These are phyloP conservation scores for Archips xylosteana DNA, from an alignment of 2,888 invertebrate species.

Conservation along the genomic window DNA sequence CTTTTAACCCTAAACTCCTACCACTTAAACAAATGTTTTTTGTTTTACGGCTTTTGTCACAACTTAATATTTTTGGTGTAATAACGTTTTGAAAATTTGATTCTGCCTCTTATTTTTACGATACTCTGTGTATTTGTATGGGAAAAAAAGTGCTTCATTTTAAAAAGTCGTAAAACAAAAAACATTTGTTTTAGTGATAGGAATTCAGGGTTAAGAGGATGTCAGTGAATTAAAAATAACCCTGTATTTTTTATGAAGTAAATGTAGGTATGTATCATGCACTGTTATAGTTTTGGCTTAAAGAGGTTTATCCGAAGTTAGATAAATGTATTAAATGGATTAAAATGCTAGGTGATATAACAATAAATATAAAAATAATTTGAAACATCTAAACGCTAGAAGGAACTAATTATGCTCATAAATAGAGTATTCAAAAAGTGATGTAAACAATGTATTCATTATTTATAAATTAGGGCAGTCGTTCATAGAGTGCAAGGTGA, in stretches of 20 bases:
- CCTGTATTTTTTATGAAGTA: not conserved
- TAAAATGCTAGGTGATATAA: constrained; percentile 3
- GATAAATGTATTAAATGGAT: not conserved
- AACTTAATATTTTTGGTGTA: too few relatives aligned
- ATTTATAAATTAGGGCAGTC: constrained; percentile 46
- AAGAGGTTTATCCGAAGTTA: not conserved
- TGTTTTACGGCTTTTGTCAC: too few relatives aligned
- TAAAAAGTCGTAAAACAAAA: too few relatives aligned
- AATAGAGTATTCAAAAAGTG: constrained; percentile 37
- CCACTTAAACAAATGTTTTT: too few relatives aligned
- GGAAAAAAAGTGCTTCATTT: too few relatives aligned
- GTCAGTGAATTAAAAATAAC: too few relatives aligned
- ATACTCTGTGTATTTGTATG: too few relatives aligned
- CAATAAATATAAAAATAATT: not conserved
- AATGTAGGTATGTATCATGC: constrained; percentile 27
- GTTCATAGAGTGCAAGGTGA: not conserved
- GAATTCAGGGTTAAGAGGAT: too few relatives aligned
- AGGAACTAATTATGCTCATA: not conserved
- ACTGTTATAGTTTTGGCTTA: not conserved
- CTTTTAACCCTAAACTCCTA: too few relatives aligned
- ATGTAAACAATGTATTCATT: constrained; percentile 78
- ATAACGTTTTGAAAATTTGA: too few relatives aligned
- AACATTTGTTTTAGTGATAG: too few relatives aligned
- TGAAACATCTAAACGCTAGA: constrained; percentile 8
- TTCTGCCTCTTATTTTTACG: too few relatives aligned